Base-by-base conservation (phyloP, 2,797 vertebrate species). In the Artibeus jamaicensis region DNA sequence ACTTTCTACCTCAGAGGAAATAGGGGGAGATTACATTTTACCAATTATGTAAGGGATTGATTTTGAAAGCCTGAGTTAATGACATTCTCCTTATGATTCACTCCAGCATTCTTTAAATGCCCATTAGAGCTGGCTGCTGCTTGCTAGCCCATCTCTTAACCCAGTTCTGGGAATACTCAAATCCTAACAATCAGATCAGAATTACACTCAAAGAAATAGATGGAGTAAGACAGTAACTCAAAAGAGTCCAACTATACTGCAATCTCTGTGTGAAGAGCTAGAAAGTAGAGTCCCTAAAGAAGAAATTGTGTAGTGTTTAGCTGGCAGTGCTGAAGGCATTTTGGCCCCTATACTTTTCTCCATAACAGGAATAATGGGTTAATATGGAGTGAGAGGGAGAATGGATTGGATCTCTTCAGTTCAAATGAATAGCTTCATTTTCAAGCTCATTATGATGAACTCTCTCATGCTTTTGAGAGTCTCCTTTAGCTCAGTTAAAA, bases 51-150 rank as follows among this genome's bases (percentile, higher is more conserved):
- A 83, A 37, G 55, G 16, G 39, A 86, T 85, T 74, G 22, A 50
- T 92, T 93, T 81, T 89, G 48, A 76, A 94, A 93, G 46, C 67
- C 65, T 81, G 77, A n/a, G n/a, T 57, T 89, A 89, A 68, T 39
- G 70, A 46, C 16, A 84, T 95, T 92, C 37, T 83, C 71, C 92
- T 86, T 96, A 50, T 92, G 62, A 79, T 84, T 37, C 87, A 96
- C 44, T 89, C 57, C 81, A 92, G 70, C 87, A 84, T 55, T 59
- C 21, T 83, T 92, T 87, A 76, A 92, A 76, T 76, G 85, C 24
- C 22, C 22, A 74, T 84, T 78, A 82, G 5, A 57, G 18, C 34
- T 86, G 87, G 15, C 22, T 93, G 81, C 46, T 86, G 55, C 65
- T 87, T 84, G 12, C 37, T 78, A 74, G 22, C 44, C 62, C 34